Percentiles rank a stretch among this genome's conserved stretches.
Conservation (phyloP, 2,797 vertebrate species). For the Arnoldichthys spilopterus region DNA sequence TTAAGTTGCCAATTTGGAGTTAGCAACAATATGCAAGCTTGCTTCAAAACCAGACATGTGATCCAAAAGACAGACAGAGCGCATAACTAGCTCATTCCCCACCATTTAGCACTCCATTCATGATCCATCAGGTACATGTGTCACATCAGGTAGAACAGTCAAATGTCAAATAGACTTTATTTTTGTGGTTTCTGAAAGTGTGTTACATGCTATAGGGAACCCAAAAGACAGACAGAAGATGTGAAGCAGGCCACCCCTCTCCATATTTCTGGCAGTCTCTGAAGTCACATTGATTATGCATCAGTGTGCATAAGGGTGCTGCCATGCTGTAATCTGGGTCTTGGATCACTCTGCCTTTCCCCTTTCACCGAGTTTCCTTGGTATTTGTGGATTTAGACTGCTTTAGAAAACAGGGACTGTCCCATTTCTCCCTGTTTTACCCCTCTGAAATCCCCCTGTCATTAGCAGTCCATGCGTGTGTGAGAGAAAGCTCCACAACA, state of each 20-base stretch:
- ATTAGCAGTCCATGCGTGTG: constrained; percentile 70
- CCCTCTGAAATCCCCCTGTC: constrained; percentile 57
- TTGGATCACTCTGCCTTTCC: constrained; percentile 31
- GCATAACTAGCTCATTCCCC: background rate
- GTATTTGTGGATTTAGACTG: constrained; percentile 1
- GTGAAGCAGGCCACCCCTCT: background rate
- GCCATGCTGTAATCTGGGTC: constrained; percentile 34
- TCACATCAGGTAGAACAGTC: too few species aligned
- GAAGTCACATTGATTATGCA: background rate
- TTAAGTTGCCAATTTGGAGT: too few species aligned
- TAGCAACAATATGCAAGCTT: background rate
- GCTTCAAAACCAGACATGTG: background rate
- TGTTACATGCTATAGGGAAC: background rate
- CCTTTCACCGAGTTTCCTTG: constrained; percentile 43
- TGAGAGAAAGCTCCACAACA: constrained; percentile 60
- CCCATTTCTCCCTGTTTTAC: constrained; percentile 20
- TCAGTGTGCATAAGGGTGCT: constrained; percentile 7
- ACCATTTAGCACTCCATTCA: background rate
- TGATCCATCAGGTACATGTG: background rate
- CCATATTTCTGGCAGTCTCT: background rate
- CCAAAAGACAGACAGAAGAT: background rate
- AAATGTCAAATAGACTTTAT: too few species aligned
- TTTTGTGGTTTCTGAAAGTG: background rate
- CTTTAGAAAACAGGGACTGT: constrained; percentile 14
- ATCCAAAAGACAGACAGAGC: background rate